Evolutionary conservation across 2,797 vertebrate genomes (phyloP), one percentile per base, ranked within the genome.

Genomic region (Pteronotus mesoamericanus): DNA sequence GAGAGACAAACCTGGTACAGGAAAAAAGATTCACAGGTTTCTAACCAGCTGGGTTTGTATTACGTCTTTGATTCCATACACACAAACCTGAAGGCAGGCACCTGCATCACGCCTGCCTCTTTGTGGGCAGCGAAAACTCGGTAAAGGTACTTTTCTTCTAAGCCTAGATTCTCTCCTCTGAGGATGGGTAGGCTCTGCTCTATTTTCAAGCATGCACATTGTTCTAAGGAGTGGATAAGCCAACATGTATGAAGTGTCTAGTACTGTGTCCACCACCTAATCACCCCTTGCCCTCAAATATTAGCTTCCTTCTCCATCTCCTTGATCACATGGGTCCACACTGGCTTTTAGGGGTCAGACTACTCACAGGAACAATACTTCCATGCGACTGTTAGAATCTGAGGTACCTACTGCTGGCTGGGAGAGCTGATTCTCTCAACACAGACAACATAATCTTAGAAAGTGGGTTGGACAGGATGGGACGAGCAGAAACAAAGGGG

Each of bases 351-450:
- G 12, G 9, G 9, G 3, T 51, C 6, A 14, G 2, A 44, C 29
- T 69, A 44, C 83, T 79, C 61, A 69, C 4, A 53, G 51, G 14
- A 84, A 42, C 5, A 39, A 48, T 37, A 22, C 42, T 24, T 83
- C 6, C 3, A 1, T 68, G 26, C 29, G 39, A n/a, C 29, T 16
- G 4, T 34, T 57, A 12, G 48, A 69, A 44, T 71, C 12, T 6
- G 18, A 37, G 1, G 3, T 1, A 34, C 16, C 1, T 1, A 34
- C 16, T 1, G 0, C 29, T 24, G 26, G 4, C 18, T 26, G 29
- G 4, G 9, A 66, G 18, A 74, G 10, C 32, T 74, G 26, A 29
- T 34, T 84, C 57, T 21, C 5, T 21, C 16, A 74, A 6, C 21
- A 14, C 9, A 44, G 24, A 42, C 4, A 55, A 34, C 14, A 22